Base-by-base conservation (phyloP, 2,888 invertebrate species). In the Parasteatoda lunata region DNA sequence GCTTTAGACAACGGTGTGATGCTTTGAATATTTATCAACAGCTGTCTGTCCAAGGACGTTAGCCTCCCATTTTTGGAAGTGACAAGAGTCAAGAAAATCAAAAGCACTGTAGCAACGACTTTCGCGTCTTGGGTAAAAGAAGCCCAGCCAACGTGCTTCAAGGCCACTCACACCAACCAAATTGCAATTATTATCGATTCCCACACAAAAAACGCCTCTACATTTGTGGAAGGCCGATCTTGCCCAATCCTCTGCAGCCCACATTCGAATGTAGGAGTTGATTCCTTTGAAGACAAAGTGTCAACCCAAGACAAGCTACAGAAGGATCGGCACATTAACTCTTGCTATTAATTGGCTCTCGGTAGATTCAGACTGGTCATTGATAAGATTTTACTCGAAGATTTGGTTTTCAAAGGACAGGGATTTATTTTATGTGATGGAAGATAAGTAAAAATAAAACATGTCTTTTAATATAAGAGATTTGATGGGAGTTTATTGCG, bases 171-270 rank as follows among this genome's bases (percentile, higher is more conserved):
- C 84, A 73, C 64, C 78, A 52, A 64, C 77, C 84, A 80, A 64
- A 72, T 72, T 71, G 54, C 69, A 45, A 30, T 45, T 64, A 69
- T 69, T 68, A 76, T 59, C 47, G 15, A 5, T 47, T 54, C 11
- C 48, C 85, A 80, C 80, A 86, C 85, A 52, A 76, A 71, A 45
- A 70, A 80, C 85, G 85, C 85, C 85, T 86, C 80, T 77, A 72
- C 75, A 15, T 64, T 80, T 73, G 69, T 51, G 49, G 79, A 75
- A 80, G 80, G 71, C 51, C 49, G 71, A 66, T 30, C 64, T 72
- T 72, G 73, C 78, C 78, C 84, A 84, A 78, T 78, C 84, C 78
- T 78, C 66, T 54, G 13, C 84, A 47, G 8, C 84, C 84, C 73
- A 84, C 84, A 64, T 30, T 48, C 45, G 5, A 13, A 15, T 7